Conservation (phyloP, 2,888 invertebrate genomes). For the Eugnorisma glareosa region DNA sequence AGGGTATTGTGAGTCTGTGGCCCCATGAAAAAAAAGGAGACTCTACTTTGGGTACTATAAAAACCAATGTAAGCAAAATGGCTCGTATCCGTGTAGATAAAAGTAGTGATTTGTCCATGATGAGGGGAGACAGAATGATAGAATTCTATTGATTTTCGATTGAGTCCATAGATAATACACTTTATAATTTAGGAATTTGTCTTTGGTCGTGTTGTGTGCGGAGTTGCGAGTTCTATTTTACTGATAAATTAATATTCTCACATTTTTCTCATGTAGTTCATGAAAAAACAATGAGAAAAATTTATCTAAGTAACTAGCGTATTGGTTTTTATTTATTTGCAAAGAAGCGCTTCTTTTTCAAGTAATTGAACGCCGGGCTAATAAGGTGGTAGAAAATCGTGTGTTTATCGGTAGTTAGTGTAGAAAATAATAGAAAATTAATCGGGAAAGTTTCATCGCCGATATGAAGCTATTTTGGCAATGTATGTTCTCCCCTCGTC, state of each 20-base stretch:
- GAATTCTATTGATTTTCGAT: constrained; percentile 42
- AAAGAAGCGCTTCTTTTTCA: not conserved
- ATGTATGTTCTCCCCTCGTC: constrained; percentile 93
- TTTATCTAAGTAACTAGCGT: not conserved
- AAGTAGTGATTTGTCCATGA: constrained; percentile 35
- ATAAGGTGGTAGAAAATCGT: constrained; percentile 3
- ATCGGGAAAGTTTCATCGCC: constrained; percentile 3
- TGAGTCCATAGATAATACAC: no score
- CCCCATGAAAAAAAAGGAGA: no score
- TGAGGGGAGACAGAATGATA: no score
- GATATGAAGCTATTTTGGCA: constrained; percentile 90
- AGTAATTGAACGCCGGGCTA: not conserved
- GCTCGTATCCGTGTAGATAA: constrained; percentile 15
- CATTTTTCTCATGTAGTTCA: constrained; percentile 4
- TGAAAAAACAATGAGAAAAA: constrained; percentile 4
- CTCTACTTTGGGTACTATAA: no score
- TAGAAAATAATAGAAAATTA: not conserved
- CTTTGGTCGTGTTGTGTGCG: constrained; percentile 17
- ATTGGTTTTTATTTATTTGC: not conserved
- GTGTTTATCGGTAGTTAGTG: constrained; percentile 11
- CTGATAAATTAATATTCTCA: not conserved
- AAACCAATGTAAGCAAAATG: constrained; percentile 6
- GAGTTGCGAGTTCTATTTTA: not conserved
- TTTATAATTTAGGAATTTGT: no score
- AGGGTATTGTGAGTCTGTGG: no score